Percentiles rank a stretch among this genome's conserved stretches.
phyloP scores from a whole-genome alignment of 2,888 invertebrate genomes.

The Caenorhabditis sp. region DNA sequence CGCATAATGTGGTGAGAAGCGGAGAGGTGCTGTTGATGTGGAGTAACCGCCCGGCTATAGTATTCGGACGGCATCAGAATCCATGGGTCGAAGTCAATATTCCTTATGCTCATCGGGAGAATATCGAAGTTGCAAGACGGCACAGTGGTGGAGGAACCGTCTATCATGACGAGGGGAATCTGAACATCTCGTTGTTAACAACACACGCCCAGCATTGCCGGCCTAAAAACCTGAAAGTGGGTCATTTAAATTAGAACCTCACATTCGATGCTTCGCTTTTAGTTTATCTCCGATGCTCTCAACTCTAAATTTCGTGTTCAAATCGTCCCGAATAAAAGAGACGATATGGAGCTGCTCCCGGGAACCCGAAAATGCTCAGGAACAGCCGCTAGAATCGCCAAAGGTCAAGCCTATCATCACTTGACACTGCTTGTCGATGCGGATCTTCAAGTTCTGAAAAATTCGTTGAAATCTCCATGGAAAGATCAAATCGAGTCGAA shows the following conservation, averaged over 20 bases:
- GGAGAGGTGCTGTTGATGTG: constrained; percentile 93
- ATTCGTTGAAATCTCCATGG: constrained; percentile 70
- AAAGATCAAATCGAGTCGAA: constrained; percentile 90
- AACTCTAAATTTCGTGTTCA: constrained; percentile 86
- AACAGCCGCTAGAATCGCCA: constrained; percentile 94
- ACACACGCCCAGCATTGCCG: constrained; percentile 91
- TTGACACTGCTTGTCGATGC: constrained; percentile 94
- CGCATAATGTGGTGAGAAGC: constrained; percentile 88
- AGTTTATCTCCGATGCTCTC: constrained; percentile 91
- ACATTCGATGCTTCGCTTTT: constrained; percentile 78
- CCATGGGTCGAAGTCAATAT: constrained; percentile 95
- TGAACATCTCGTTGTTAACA: constrained; percentile 95
- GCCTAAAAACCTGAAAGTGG: constrained; percentile 88
- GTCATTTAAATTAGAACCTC: no score
- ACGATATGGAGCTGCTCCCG: constrained; percentile 89
- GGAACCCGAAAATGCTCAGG: constrained; percentile 88
- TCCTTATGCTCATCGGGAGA: constrained; percentile 87
- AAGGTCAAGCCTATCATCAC: constrained; percentile 95
- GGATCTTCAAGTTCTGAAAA: constrained; percentile 75
- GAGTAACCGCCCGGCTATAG: constrained; percentile 94
- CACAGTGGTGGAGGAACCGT: constrained; percentile 96
- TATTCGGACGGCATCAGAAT: constrained; percentile 97
- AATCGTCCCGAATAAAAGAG: constrained; percentile 88
- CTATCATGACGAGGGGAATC: constrained; percentile 92
- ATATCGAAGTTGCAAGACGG: constrained; percentile 88